These are phyloP conservation scores for Sternarchorhynchus goeldii DNA, from an alignment of 2,797 vertebrate genomes.

Conservation along the genomic window DNA sequence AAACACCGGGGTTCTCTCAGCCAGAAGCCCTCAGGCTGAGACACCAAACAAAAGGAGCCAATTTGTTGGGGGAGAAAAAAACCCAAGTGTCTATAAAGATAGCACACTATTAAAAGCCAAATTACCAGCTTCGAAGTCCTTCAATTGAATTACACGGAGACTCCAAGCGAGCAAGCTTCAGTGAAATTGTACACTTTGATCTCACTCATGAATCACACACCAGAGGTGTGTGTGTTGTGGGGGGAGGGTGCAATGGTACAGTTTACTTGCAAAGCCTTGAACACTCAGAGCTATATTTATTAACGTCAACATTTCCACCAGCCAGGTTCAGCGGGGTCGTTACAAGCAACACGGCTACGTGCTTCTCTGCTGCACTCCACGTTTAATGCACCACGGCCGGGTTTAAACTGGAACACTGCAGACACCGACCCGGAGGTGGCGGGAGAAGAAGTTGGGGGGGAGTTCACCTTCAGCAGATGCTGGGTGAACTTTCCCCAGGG, in stretches of 20 bases:
- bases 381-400: not conserved
- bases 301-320: not conserved
- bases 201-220: slow-evolving; percentile 8
- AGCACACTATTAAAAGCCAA: not conserved
- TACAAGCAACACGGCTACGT: not conserved
- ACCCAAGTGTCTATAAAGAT: slow-evolving; percentile 2
- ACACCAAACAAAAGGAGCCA: slow-evolving; percentile 9
- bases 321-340: too few relatives aligned
- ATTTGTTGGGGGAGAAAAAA: not conserved
- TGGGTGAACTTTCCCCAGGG: slow-evolving; percentile 56
- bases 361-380: too few relatives aligned
- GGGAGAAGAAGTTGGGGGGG: not conserved
- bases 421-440: not conserved
- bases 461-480: slow-evolving; percentile 50
- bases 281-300: not conserved
- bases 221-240: not conserved
- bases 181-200: slow-evolving; percentile 24
- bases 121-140: not conserved
- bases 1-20: not conserved
- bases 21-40: not conserved
- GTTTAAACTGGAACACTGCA: not conserved
- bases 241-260: slow-evolving; percentile 8
- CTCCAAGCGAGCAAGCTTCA: not conserved
- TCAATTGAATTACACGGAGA: slow-evolving; percentile 1
- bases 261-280: slow-evolving; percentile 10